phyloP scores from a whole-genome alignment of 2,797 vertebrate species.

The Fistularia commersonii region DNA sequence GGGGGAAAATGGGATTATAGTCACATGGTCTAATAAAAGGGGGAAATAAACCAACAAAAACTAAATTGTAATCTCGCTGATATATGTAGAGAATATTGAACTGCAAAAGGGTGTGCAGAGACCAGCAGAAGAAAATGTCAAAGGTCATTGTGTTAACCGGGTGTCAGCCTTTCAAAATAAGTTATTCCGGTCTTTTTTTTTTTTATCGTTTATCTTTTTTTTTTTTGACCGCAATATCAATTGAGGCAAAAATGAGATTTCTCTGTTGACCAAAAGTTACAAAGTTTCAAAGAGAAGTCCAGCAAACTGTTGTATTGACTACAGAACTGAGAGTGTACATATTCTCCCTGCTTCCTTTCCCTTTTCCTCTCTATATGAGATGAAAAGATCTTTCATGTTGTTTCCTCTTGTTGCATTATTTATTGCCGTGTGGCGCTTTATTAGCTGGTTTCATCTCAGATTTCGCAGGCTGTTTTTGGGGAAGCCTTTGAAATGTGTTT shows the following conservation, averaged over 20 bases:
- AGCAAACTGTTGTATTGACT: slow-evolving; percentile 48
- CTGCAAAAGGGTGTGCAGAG: neutral
- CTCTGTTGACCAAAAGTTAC: slow-evolving; percentile 29
- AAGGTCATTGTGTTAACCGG: slow-evolving; percentile 14
- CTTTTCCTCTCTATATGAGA: slow-evolving; percentile 54
- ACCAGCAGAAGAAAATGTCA: neutral
- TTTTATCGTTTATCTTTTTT: neutral
- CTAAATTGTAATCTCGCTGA: neutral
- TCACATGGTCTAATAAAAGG: neutral
- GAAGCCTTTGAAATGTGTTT: slow-evolving; percentile 72
- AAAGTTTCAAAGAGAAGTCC: slow-evolving; percentile 55
- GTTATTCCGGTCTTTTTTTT: neutral
- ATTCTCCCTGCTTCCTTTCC: slow-evolving; percentile 43
- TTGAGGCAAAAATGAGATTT: slow-evolving; percentile 23
- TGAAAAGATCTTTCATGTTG: slow-evolving; percentile 74
- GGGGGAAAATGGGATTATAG: neutral
- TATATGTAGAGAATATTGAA: neutral
- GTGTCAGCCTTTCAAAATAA: slow-evolving; percentile 1
- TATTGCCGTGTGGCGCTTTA: slow-evolving; percentile 71
- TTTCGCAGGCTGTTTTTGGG: slow-evolving; percentile 68
- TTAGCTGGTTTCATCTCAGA: slow-evolving; percentile 69
- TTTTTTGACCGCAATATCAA: slow-evolving; percentile 10
- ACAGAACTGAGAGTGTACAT: slow-evolving; percentile 32
- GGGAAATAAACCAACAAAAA: neutral
- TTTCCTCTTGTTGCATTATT: slow-evolving; percentile 77